Evolutionary conservation across 53 echinoderm and acorn worm species (phyloP).

Genomic region (Stichopus horrens): DNA sequence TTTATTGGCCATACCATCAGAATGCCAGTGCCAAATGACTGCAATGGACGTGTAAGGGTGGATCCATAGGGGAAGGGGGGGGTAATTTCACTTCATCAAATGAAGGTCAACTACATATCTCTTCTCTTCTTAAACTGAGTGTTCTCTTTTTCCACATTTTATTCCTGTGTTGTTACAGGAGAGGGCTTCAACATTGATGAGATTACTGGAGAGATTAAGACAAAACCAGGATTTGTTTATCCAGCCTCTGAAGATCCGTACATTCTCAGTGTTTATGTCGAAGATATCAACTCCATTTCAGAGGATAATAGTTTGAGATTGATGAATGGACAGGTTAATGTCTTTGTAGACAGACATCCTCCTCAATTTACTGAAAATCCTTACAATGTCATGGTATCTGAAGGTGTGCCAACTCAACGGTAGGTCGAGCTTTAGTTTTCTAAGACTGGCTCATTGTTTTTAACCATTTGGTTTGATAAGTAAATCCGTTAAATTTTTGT

Average conservation of each 20-base stretch:
- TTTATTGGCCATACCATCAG: too few species aligned
- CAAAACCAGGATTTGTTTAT: conserved; percentile 46
- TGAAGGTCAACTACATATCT: background rate
- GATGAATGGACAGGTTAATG: conserved; percentile 50
- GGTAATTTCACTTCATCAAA: too few species aligned
- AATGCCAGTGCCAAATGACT: too few species aligned
- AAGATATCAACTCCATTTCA: conserved; percentile 52
- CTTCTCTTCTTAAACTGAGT: background rate
- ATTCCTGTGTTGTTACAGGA: background rate
- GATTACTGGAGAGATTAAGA: conserved; percentile 68
- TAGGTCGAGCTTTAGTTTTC: background rate
- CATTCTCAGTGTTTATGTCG: conserved; percentile 75
- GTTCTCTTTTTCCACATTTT: background rate
- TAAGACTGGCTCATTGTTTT: too few species aligned
- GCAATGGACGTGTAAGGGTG: too few species aligned
- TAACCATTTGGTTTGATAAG: too few species aligned
- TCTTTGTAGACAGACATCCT: conserved; percentile 75
- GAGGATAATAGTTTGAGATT: conserved; percentile 36
- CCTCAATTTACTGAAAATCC: conserved; percentile 84
- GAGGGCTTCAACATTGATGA: conserved; percentile 74
- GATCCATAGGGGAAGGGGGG: too few species aligned
- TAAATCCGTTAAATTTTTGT: too few species aligned
- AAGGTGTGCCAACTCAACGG: conserved; percentile 8
- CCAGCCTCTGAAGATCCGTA: conserved; percentile 58
- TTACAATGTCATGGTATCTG: conserved; percentile 60